These are phyloP conservation scores for Aphodius granarius DNA, from an alignment of 2,888 invertebrate genomes.

Conservation along the genomic window DNA sequence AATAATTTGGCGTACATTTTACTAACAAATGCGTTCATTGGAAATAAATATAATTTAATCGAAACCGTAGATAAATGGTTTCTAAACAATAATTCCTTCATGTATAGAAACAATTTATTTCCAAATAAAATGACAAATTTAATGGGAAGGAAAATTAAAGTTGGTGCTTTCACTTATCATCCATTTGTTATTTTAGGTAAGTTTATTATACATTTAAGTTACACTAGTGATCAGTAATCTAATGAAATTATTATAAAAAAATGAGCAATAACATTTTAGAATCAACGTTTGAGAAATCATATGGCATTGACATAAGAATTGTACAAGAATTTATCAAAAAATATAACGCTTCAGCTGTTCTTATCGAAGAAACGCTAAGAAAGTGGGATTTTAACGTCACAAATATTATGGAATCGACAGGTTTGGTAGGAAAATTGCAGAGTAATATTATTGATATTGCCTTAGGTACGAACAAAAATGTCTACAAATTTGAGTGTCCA, in stretches of 20 bases:
- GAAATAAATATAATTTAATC: slow-evolving; percentile 1
- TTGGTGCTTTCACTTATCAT: slow-evolving; percentile 23
- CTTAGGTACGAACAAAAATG: slow-evolving; percentile 9
- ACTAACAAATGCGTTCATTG: slow-evolving; percentile 18
- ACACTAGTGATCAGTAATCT: too few species aligned
- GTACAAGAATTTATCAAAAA: slow-evolving; percentile 1
- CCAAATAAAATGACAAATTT: slow-evolving; percentile 22
- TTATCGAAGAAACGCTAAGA: neutral
- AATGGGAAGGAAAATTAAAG: slow-evolving; percentile 19
- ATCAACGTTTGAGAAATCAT: neutral
- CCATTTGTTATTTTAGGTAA: slow-evolving; percentile 26
- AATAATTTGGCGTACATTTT: neutral
- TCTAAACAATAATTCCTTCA: slow-evolving; percentile 49
- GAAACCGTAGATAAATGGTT: slow-evolving; percentile 50
- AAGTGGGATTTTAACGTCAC: neutral
- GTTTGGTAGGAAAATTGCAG: neutral
- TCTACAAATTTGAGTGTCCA: too few species aligned
- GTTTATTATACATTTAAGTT: too few species aligned
- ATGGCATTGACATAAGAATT: slow-evolving; percentile 6
- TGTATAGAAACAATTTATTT: slow-evolving; percentile 28
- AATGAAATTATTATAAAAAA: too few species aligned
- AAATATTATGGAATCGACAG: neutral
- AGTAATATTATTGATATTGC: neutral
- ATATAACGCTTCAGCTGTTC: neutral
- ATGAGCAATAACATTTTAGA: neutral